phyloP scores from a whole-genome alignment of 1,140 invertebrate species.

The Batillaria attramentaria region DNA sequence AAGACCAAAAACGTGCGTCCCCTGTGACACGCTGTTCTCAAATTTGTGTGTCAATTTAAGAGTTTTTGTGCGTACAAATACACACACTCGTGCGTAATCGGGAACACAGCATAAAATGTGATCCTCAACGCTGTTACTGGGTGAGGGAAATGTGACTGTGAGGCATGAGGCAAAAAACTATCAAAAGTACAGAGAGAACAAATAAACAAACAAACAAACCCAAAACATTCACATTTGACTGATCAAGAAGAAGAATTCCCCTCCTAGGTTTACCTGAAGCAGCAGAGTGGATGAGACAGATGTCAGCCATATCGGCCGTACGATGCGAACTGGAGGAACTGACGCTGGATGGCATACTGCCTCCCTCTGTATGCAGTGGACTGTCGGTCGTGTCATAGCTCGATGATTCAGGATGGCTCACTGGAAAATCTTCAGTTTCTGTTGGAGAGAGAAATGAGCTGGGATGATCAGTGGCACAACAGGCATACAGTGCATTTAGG shows the following conservation, averaged over 20 bases:
- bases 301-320: constrained; percentile 16
- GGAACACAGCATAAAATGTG: neutral
- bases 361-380: neutral
- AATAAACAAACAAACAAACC: no score
- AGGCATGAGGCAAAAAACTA: no score
- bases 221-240: neutral
- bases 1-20: no score
- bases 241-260: no score
- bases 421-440: neutral
- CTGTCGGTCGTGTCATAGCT: neutral
- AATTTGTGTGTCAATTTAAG: no score
- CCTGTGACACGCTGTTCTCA: no score
- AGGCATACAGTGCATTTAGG: neutral
- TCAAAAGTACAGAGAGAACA: no score
- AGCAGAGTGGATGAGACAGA: constrained; percentile 16
- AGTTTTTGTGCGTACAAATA: no score
- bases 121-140: neutral
- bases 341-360: neutral
- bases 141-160: no score
- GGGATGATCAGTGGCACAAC: no score
- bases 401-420: neutral
- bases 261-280: neutral
- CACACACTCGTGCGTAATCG: no score
- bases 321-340: neutral
- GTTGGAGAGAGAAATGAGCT: no score